Evolutionary conservation across 1,140 invertebrate species (phyloP).

Genomic region (Pachyrhynchus sulphureomaculatus): DNA sequence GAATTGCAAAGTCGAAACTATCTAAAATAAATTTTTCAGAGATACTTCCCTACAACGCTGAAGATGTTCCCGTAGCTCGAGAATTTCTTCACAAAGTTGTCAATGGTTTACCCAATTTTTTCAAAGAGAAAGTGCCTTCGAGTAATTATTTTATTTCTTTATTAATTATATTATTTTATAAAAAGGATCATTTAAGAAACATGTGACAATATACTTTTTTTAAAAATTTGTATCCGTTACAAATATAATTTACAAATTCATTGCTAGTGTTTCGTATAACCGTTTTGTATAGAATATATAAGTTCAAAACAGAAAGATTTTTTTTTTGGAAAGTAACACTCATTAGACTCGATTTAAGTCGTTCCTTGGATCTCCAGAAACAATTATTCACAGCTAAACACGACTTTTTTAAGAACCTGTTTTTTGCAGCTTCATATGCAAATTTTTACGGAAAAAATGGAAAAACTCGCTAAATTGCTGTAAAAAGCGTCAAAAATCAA

Average conservation of each 20-base stretch:
- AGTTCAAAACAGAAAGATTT: too few species aligned
- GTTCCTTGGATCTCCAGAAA: too few species aligned
- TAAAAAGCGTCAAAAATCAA: too few species aligned
- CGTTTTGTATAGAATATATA: too few species aligned
- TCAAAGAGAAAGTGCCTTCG: conserved; percentile 62
- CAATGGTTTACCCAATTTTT: conserved; percentile 84
- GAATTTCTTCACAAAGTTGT: conserved; percentile 84
- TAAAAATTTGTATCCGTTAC: not conserved
- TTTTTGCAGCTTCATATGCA: too few species aligned
- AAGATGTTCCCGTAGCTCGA: conserved; percentile 68
- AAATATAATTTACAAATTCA: not conserved
- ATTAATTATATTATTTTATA: not conserved
- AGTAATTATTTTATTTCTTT: conserved; percentile 49
- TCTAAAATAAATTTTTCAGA: conserved; percentile 60
- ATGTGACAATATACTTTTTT: not conserved
- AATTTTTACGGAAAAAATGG: too few species aligned
- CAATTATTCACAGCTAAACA: too few species aligned
- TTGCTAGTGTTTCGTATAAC: not conserved
- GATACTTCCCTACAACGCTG: conserved; percentile 75
- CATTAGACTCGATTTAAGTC: too few species aligned
- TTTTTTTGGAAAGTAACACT: too few species aligned
- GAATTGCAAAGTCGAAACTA: too few species aligned
- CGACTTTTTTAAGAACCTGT: too few species aligned
- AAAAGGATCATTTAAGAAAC: not conserved
- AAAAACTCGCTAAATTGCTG: too few species aligned